A percentile compares a stretch with the other conserved stretches of the same genome.
Evolutionary conservation across 2,797 vertebrate species (phyloP).

Genomic region (Netta rufina): DNA sequence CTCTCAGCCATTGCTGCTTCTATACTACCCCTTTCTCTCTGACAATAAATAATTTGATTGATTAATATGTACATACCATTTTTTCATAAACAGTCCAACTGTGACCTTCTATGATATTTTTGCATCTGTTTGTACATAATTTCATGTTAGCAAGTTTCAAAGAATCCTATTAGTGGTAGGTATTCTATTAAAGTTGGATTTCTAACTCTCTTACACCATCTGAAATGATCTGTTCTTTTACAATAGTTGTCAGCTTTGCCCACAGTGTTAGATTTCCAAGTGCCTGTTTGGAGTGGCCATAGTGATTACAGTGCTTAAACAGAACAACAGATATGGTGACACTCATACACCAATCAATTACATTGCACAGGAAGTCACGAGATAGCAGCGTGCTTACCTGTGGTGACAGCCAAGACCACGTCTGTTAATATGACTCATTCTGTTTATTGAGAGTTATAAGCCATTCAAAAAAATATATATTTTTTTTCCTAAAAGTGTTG

Average conservation of each 20-base stretch:
- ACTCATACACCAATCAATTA: not conserved
- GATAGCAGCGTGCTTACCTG: not conserved
- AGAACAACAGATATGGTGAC: not conserved
- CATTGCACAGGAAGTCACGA: not conserved
- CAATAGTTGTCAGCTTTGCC: not conserved
- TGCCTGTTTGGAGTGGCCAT: not conserved
- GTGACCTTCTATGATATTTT: not conserved
- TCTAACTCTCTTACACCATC: not conserved
- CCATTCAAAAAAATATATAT: not conserved
- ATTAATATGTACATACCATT: not conserved
- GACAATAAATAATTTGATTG: not conserved
- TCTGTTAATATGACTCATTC: slow-evolving; percentile 21
- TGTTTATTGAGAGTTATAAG: not conserved
- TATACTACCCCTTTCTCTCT: not conserved
- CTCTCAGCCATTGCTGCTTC: not conserved
- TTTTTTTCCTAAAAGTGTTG: not conserved
- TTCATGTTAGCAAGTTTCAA: not conserved
- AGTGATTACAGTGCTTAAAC: not conserved
- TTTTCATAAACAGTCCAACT: not conserved
- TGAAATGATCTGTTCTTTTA: not conserved
- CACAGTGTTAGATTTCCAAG: not conserved
- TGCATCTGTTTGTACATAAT: not conserved
- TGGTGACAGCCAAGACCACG: not conserved
- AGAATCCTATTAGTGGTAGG: not conserved
- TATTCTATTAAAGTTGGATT: not conserved